phyloP scores from a whole-genome alignment of 2,797 vertebrate genomes.

The Euphonia xanthogaster region DNA sequence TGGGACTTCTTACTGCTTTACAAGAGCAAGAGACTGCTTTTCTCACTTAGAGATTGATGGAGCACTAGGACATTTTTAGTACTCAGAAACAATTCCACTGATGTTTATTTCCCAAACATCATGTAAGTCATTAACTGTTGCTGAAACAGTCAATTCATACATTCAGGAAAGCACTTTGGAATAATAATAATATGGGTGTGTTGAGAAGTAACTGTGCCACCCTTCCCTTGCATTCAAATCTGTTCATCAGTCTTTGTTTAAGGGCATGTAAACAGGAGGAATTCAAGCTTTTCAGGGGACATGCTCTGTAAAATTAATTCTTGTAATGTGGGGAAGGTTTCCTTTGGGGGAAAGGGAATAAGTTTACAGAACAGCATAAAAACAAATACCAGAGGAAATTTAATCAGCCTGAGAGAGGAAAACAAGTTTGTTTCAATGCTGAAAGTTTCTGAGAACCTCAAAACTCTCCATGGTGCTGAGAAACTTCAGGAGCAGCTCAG shows the following conservation, averaged over 20 bases:
- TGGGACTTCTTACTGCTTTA: neutral
- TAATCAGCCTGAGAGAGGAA: conserved; percentile 2
- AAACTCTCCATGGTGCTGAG: conserved; percentile 2
- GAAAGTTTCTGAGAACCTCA: conserved; percentile 24
- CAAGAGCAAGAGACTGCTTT: neutral
- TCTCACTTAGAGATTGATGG: neutral
- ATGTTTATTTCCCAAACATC: neutral
- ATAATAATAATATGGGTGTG: neutral
- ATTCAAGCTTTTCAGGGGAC: neutral
- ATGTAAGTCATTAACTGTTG: neutral
- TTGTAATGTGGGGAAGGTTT: neutral
- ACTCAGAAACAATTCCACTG: neutral
- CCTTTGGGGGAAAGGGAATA: conserved; percentile 12
- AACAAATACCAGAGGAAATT: conserved; percentile 16
- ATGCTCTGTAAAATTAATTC: neutral
- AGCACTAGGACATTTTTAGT: neutral
- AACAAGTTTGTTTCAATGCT: conserved; percentile 2
- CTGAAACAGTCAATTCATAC: neutral
- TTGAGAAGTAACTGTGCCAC: neutral
- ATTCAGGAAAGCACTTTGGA: neutral
- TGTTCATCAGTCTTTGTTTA: neutral
- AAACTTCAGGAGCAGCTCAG: conserved; percentile 65
- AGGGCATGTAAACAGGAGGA: neutral
- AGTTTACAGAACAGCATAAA: neutral
- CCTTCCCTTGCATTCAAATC: neutral